These are phyloP conservation scores for Propithecus deckenii DNA, from an alignment of 2,797 vertebrate genomes.

Conservation along the genomic window DNA sequence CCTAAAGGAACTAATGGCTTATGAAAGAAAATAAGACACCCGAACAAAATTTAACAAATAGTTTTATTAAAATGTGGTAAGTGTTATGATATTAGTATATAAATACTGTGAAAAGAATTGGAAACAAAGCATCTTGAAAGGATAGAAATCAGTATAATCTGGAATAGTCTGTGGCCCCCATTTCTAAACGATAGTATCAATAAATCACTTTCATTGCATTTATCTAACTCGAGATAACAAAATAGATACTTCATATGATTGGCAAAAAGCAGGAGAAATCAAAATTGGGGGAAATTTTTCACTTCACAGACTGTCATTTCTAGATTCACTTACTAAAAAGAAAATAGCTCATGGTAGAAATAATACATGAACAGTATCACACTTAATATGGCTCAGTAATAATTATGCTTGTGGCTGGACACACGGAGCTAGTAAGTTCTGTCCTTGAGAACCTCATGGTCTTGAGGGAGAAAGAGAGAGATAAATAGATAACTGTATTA, in stretches of 20 bases:
- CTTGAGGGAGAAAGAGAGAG: background rate
- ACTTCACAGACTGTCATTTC: slow-evolving; percentile 30
- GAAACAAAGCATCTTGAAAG: slow-evolving; percentile 13
- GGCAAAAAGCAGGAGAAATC: background rate
- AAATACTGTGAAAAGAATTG: background rate
- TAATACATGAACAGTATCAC: background rate
- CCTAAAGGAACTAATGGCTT: background rate
- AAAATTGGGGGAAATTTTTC: background rate
- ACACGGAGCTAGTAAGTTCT: background rate
- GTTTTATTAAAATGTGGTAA: background rate
- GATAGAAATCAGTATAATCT: background rate
- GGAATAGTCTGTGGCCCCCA: background rate
- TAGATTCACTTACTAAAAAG: slow-evolving; percentile 7
- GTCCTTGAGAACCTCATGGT: background rate
- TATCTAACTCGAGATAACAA: background rate
- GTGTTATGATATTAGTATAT: background rate
- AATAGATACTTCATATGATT: background rate
- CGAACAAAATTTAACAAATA: slow-evolving; percentile 21
- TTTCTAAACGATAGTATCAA: slow-evolving; percentile 5
- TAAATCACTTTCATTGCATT: background rate
- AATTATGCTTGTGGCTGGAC: background rate
- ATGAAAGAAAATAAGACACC: background rate
- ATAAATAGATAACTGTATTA: background rate
- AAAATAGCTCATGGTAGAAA: background rate
- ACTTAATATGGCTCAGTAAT: background rate